A percentile compares a stretch with the other conserved stretches of the same genome.
These are phyloP conservation scores for Chironomus striatipennis DNA, from an alignment of 1,140 invertebrate species.

Conservation along the genomic window DNA sequence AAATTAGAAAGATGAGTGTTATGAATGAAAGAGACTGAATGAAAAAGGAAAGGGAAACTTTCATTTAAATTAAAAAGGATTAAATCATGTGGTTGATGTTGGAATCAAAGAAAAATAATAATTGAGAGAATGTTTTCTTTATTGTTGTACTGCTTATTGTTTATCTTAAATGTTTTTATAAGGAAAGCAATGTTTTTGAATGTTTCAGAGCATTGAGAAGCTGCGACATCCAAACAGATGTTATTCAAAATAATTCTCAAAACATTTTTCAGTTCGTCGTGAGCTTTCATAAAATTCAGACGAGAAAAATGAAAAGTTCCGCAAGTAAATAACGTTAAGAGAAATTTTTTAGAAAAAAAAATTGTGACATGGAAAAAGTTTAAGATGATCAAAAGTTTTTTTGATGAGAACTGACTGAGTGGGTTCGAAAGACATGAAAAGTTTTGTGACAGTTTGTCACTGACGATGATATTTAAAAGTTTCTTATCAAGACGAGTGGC, in stretches of 20 bases:
- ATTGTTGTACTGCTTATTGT: neutral
- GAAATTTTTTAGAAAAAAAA: too few relatives aligned
- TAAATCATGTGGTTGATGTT: constrained; percentile 2
- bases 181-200: neutral
- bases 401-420: neutral
- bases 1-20: neutral
- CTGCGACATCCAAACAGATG: neutral
- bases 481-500: neutral
- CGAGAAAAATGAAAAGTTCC: neutral
- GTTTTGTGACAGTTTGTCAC: constrained; percentile 1
- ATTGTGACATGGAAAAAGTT: neutral
- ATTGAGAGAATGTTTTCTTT: too few relatives aligned
- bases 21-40: neutral
- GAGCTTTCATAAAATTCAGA: neutral
- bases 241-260: neutral
- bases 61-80: neutral
- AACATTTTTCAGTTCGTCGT: neutral
- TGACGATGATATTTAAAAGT: neutral
- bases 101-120: neutral
- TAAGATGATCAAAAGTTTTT: neutral
- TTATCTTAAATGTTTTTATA: neutral
- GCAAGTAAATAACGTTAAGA: neutral
- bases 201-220: neutral
- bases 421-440: neutral
- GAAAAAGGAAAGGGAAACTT: too few relatives aligned